Percentiles rank a stretch among this genome's conserved stretches.
These are phyloP conservation scores for Poeciliopsis presidionis DNA, from an alignment of 2,797 vertebrate genomes.

Conservation along the genomic window DNA sequence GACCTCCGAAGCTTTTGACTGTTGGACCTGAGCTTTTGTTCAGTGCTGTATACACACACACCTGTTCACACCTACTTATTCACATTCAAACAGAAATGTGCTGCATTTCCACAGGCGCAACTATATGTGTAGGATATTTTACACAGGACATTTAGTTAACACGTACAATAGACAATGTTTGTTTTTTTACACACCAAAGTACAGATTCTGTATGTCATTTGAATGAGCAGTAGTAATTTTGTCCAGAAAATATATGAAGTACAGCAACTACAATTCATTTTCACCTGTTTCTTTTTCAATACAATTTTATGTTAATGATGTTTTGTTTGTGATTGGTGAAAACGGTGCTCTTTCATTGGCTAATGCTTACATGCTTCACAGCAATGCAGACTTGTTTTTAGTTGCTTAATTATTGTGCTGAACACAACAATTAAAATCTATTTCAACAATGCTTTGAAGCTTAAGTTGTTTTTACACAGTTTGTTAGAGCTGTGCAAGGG, in stretches of 20 bases:
- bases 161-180: rapidly evolving
- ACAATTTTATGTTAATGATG: neutral
- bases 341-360: neutral
- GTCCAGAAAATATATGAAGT: neutral
- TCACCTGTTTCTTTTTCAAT: neutral
- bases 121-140: neutral
- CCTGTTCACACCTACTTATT: slow-evolving; percentile 21
- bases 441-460: neutral
- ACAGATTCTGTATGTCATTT: neutral
- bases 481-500: neutral
- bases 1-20: neutral
- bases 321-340: neutral
- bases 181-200: neutral
- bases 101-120: neutral
- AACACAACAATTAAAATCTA: neutral
- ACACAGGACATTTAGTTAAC: neutral
- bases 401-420: neutral
- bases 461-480: neutral
- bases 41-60: neutral
- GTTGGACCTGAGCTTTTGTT: slow-evolving; percentile 7
- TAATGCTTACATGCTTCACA: neutral
- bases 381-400: neutral
- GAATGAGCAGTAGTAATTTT: neutral
- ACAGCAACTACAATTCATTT: neutral
- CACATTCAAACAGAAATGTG: slow-evolving; percentile 8